phyloP scores from a whole-genome alignment of 2,888 invertebrate species.

The Corbicula japonica region DNA sequence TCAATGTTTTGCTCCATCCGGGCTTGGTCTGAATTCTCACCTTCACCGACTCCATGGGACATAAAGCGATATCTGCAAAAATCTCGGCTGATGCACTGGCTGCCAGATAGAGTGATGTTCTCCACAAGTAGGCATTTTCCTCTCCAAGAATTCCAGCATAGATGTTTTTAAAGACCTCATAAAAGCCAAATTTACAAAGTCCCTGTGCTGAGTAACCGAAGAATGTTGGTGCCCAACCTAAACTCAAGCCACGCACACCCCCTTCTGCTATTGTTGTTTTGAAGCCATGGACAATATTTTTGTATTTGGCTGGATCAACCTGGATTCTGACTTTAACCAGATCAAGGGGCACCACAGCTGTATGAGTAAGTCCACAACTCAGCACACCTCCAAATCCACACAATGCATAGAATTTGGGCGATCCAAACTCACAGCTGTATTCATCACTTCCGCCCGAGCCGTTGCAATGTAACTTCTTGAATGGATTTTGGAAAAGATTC shows the following conservation, averaged over 20 bases:
- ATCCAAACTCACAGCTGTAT: slow-evolving; percentile 92
- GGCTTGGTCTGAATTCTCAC: slow-evolving; percentile 98
- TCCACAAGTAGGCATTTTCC: slow-evolving; percentile 95
- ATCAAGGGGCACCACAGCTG: slow-evolving; percentile 96
- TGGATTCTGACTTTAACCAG: slow-evolving; percentile 86
- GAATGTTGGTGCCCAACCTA: slow-evolving; percentile 99
- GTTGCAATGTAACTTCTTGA: slow-evolving; percentile 34
- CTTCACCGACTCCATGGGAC: slow-evolving; percentile 98
- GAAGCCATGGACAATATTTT: slow-evolving; percentile 93
- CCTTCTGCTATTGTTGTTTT: slow-evolving; percentile 94
- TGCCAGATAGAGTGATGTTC: slow-evolving; percentile 95
- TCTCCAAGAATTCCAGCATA: slow-evolving; percentile 94
- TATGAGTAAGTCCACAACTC: slow-evolving; percentile 95
- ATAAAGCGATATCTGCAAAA: slow-evolving; percentile 98
- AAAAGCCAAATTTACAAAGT: slow-evolving; percentile 98
- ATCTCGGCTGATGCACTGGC: slow-evolving; percentile 99
- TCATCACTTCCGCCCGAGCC: slow-evolving; percentile 65
- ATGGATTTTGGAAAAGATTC: slow-evolving; percentile 19
- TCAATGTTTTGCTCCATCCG: slow-evolving; percentile 95
- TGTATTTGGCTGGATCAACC: slow-evolving; percentile 96
- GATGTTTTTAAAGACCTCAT: slow-evolving; percentile 97
- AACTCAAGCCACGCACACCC: slow-evolving; percentile 90
- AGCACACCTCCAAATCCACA: slow-evolving; percentile 97
- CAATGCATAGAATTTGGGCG: slow-evolving; percentile 94
- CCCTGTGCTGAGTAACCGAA: slow-evolving; percentile 97